phyloP scores from a whole-genome alignment of 2,797 vertebrate species.

The Acipenser ruthenus region DNA sequence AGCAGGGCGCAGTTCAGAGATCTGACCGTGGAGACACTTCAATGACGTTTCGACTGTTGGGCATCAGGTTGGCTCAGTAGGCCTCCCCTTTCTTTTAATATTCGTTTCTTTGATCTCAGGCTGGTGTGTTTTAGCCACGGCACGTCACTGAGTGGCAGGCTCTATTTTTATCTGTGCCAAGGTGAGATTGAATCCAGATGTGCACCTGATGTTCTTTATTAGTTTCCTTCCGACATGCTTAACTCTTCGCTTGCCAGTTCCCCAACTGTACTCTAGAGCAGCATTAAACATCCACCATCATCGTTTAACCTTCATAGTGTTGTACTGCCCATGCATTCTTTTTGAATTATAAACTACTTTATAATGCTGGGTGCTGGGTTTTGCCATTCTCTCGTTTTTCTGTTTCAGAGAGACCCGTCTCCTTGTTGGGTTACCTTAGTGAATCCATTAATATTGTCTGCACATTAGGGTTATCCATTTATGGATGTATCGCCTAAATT shows the following conservation, averaged over 20 bases:
- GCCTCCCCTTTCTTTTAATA: constrained; percentile 10
- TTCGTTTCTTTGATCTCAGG: constrained; percentile 33
- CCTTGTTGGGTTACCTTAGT: no score
- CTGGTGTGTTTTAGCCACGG: constrained; percentile 31
- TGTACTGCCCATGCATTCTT: no score
- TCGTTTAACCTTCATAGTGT: no score
- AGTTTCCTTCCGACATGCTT: constrained; percentile 24
- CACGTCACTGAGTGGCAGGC: constrained; percentile 25
- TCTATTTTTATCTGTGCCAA: constrained; percentile 50
- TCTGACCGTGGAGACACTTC: constrained; percentile 27
- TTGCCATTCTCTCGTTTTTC: no score
- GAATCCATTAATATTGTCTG: no score
- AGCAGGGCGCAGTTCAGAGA: constrained; percentile 31
- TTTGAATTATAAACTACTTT: no score
- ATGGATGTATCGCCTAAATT: no score
- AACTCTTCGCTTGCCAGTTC: constrained; percentile 28
- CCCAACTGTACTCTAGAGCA: no score
- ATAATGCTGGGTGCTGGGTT: no score
- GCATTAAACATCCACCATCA: no score
- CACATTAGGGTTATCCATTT: no score
- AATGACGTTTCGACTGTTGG: constrained; percentile 21
- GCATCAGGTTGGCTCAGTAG: constrained; percentile 17
- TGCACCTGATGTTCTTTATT: constrained; percentile 34
- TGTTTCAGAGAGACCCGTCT: no score
- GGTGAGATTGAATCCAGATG: constrained; percentile 57